Percentiles rank a stretch among this genome's conserved stretches.
Conservation (phyloP, 2,113 vertebrate species). For the Melanerpes formicivorus region DNA sequence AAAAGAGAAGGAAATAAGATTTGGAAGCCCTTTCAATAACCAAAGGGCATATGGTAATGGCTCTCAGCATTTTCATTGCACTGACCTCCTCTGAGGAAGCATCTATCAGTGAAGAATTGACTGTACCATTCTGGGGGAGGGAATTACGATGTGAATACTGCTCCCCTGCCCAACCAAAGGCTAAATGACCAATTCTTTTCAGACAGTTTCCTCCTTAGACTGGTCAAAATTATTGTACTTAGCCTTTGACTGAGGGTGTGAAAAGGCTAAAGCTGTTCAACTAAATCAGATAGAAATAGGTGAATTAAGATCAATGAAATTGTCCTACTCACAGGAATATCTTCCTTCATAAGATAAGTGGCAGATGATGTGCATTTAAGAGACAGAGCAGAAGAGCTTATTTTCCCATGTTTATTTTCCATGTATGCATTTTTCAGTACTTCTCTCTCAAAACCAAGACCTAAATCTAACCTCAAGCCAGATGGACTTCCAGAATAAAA, state of each 20-base stretch:
- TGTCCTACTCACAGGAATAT: background rate
- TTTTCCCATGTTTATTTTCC: background rate
- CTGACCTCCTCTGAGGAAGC: background rate
- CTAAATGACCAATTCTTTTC: constrained; percentile 12
- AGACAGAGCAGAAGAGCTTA: background rate
- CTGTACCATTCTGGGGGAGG: background rate
- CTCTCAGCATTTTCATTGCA: background rate
- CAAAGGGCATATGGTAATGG: background rate
- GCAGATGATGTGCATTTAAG: background rate
- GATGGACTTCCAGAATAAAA: background rate
- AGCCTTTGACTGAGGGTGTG: constrained; percentile 14
- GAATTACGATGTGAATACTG: background rate
- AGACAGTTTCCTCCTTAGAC: background rate
- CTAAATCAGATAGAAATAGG: constrained; percentile 45
- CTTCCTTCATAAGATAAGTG: background rate
- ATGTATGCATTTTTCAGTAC: background rate
- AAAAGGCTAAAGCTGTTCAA: constrained; percentile 10
- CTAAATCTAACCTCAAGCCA: background rate
- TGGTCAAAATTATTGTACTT: constrained; percentile 50
- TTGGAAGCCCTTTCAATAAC: background rate
- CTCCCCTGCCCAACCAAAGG: background rate
- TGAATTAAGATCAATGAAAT: constrained; percentile 31
- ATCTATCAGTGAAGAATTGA: background rate
- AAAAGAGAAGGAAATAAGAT: background rate
- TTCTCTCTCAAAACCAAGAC: background rate